Percentiles rank a stretch among this genome's conserved stretches.
These are phyloP conservation scores for Macroramphosus scolopax DNA, from an alignment of 2,797 vertebrate genomes.

Conservation along the genomic window DNA sequence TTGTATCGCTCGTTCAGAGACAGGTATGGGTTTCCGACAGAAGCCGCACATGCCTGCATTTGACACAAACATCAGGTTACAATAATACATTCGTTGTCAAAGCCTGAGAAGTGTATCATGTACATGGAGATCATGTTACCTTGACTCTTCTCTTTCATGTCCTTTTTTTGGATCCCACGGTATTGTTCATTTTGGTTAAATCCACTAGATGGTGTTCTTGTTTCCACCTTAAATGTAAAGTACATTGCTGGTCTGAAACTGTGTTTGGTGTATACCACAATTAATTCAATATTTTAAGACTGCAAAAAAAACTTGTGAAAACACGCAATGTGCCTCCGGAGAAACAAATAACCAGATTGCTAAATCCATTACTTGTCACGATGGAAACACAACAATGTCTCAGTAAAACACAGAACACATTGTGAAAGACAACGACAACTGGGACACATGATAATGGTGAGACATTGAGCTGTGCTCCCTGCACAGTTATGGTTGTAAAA, in stretches of 20 bases:
- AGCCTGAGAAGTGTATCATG: constrained; percentile 5
- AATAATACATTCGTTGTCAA: constrained; percentile 2
- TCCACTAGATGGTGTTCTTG: constrained; percentile 64
- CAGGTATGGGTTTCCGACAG: constrained; percentile 86
- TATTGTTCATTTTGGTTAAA: constrained; percentile 35
- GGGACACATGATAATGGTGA: too few relatives aligned
- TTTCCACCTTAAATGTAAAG: constrained; percentile 46
- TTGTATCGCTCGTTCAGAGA: constrained; percentile 78
- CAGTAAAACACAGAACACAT: too few relatives aligned
- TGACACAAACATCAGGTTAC: constrained; percentile 29
- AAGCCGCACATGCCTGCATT: constrained; percentile 89
- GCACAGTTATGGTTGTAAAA: too few relatives aligned
- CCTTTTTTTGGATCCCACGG: constrained; percentile 26
- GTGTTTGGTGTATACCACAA: too few relatives aligned
- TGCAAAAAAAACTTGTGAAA: too few relatives aligned
- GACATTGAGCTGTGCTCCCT: too few relatives aligned
- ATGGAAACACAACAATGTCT: too few relatives aligned
- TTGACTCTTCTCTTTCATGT: constrained; percentile 47
- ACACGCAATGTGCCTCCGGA: too few relatives aligned
- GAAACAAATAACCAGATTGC: too few relatives aligned
- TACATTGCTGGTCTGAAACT: constrained; percentile 3
- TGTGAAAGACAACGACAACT: too few relatives aligned
- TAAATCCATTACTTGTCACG: too few relatives aligned
- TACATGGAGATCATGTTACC: constrained; percentile 53
- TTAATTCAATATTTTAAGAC: too few relatives aligned